Evolutionary conservation across 1,140 invertebrate genomes (phyloP).

Genomic region (Drosophila ananassae): DNA sequence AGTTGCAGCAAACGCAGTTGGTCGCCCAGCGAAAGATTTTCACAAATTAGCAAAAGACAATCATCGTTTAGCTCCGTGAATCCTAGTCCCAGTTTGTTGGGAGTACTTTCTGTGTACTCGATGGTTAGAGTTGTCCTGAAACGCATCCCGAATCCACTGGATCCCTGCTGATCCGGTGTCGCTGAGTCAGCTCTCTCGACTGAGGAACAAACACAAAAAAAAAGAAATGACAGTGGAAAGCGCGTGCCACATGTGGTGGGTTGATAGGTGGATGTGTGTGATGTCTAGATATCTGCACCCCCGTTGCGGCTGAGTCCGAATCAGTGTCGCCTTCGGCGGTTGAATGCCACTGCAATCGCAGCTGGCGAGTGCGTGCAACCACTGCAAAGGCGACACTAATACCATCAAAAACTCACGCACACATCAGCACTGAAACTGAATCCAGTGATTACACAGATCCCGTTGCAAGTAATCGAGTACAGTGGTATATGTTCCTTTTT

Average conservation of each 20-base stretch:
- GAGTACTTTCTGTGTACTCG: not conserved
- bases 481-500: slow-evolving; percentile 17
- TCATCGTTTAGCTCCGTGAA: slow-evolving; percentile 60
- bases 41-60: slow-evolving; percentile 65
- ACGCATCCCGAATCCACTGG: slow-evolving; percentile 4
- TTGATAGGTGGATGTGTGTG: slow-evolving; percentile 17
- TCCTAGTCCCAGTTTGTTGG: not conserved
- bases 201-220: slow-evolving; percentile 18
- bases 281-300: slow-evolving; percentile 42
- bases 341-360: slow-evolving; percentile 33
- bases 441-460: slow-evolving; percentile 21
- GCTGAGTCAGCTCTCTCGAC: slow-evolving; percentile 32
- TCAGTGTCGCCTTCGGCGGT: slow-evolving; percentile 39
- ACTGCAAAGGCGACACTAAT: slow-evolving; percentile 6
- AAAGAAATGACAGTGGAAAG: slow-evolving; percentile 7
- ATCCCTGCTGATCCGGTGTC: slow-evolving; percentile 23
- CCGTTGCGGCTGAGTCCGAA: slow-evolving; percentile 21
- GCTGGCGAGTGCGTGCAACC: slow-evolving; percentile 35
- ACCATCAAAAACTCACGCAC: not conserved
- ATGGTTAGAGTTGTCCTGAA: slow-evolving; percentile 34
- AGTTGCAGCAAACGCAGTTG: slow-evolving; percentile 55
- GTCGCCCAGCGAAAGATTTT: slow-evolving; percentile 46
- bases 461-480: slow-evolving; percentile 15
- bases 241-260: slow-evolving; percentile 41
- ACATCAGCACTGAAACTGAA: slow-evolving; percentile 1